Evolutionary conservation across 2,113 vertebrate genomes (phyloP), one percentile per base, ranked within the genome.

Genomic region (Danionella cerebrum): DNA sequence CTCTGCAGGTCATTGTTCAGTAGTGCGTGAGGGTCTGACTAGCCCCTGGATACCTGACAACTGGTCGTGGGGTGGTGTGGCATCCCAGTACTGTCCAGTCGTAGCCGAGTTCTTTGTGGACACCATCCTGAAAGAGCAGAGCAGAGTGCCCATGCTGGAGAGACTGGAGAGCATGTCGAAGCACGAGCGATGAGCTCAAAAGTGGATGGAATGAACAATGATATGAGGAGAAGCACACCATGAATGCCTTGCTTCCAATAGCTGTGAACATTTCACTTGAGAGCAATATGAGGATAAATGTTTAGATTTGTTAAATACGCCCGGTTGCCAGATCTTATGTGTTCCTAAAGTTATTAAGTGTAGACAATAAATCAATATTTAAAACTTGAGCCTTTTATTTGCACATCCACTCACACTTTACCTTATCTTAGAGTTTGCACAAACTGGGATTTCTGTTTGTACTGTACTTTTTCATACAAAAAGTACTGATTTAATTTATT

Each of bases 21-120:
- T 98, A 0, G 88, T 98, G 71, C 80, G 96, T 45, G 94, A 97
- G 78, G 96, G 94, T 4, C 84, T 98, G 48, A 97, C 95, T 0
- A 97, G 95, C 75, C 95, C 94, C 0, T 98, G 95, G 95, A 98
- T 98, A 78, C 96, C 96, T 0, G 94, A 98, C 19, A 93, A 94
- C 85, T 98, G 96, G 96, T 95, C 95, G 0, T 98, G 96, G 96
- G 95, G 96, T 0, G 95, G 96, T 0, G 93, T 98, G 48, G 95
- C 92, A 0, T 98, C 94, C 0, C 90, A 94, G 2, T 93, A 97
- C 70, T 98, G 96, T 69, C 95, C 96, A 0, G 85, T 97, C 53
- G 82, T 96, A 0, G 93, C 91, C 0, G 95, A 98, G 45, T 89
- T 98, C 51, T 95, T 91, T 53, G 42, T 71, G 0, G 90, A 93